Evolutionary conservation across 2,888 invertebrate genomes (phyloP), one percentile per base, ranked within the genome.

Genomic region (Lasioglossum lativentre): DNA sequence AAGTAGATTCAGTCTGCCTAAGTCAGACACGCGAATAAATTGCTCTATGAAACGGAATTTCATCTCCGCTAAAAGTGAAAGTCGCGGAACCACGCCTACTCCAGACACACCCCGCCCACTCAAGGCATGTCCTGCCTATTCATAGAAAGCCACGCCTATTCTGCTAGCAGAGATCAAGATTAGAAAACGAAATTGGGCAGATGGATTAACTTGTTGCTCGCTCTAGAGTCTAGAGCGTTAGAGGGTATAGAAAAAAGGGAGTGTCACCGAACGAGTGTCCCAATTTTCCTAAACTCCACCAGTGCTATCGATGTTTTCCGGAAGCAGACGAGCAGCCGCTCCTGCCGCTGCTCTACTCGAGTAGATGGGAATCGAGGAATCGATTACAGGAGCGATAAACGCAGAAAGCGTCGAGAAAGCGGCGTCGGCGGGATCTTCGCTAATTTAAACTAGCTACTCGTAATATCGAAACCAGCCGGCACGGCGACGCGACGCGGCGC

Each of bases 361-460:
- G 27, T 27, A 42, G 40, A 52, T 1, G 42, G 40, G 16, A 40
- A 56, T 16, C 40, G 30, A 63, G 63, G 30, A 72, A 52, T 66
- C 45, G 30, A 45, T 45, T 30, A 56, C 56, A 23, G 19, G 71
- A 6, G 10, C 56, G 73, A 16, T 72, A 59, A 34, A 63, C 45
- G 47, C 5, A 34, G 19, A 38, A 76, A 76, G 16, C n/a, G 34
- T 42, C 52, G 14, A 27, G n/a, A 40, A 14, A 3, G 38, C 27
- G 14, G 10, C 59, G 14, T 78, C 40, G 23, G 0, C 12, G 6
- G n/a, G 63, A 63, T 30, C 45, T 75, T 40, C 82, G 63, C 40
- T 75, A 75, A 81, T 75, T 75, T 63, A n/a, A 72, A 34, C 47
- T 82, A n/a, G 76, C 82, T 75, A 63, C n/a, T 73, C 63, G 82